phyloP scores from a whole-genome alignment of 1,140 invertebrate genomes.

The Chrysomallon squamiferum region DNA sequence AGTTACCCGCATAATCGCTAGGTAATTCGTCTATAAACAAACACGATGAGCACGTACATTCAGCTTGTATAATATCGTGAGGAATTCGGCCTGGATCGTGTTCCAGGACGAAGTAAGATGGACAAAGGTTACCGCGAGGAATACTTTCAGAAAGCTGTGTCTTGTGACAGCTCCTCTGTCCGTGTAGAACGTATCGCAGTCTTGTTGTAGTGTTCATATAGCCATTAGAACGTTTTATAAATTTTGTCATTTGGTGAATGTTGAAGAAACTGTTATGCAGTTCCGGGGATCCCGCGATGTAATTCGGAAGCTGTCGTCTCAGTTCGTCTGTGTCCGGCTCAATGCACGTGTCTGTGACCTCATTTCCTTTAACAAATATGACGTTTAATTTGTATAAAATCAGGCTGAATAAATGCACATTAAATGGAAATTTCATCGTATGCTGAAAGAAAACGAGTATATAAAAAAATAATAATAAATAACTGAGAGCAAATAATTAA shows the following conservation, averaged over 20 bases:
- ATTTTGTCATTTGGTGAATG: background rate
- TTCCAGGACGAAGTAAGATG: conserved; percentile 1
- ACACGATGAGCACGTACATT: background rate
- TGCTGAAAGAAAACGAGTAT: too few species aligned
- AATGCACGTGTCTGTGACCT: background rate
- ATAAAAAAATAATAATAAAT: too few species aligned
- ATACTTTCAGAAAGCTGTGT: background rate
- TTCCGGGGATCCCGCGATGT: background rate
- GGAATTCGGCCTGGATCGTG: background rate
- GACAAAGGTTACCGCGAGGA: background rate
- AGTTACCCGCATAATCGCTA: background rate
- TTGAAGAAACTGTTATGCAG: background rate
- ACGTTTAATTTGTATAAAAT: too few species aligned
- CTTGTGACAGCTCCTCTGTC: background rate
- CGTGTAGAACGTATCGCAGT: background rate
- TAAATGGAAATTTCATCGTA: too few species aligned
- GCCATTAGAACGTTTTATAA: background rate
- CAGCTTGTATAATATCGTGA: background rate
- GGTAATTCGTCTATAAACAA: background rate
- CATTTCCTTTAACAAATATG: background rate
- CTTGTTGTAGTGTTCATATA: background rate
- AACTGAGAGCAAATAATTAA: too few species aligned
- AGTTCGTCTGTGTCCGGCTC: conserved; percentile 1
- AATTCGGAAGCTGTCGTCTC: background rate
- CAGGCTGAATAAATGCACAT: too few species aligned